phyloP scores from a whole-genome alignment of 2,888 invertebrate species.

The Drosophila acutilabella region DNA sequence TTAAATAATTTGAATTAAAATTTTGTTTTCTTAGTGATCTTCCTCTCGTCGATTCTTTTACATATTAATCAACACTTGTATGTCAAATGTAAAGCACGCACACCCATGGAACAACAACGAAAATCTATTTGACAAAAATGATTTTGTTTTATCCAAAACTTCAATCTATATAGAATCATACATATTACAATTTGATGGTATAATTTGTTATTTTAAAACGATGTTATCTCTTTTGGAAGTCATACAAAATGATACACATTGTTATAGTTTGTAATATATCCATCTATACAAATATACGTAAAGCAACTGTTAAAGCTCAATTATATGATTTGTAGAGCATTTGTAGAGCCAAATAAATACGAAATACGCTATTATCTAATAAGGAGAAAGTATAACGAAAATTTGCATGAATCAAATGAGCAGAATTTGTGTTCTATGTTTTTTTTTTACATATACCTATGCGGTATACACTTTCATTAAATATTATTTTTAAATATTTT shows the following conservation, averaged over 20 bases:
- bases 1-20: conserved; percentile 74
- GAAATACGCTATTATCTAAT: conserved; percentile 47
- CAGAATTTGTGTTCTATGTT: conserved; percentile 12
- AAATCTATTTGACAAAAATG: conserved; percentile 48
- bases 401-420: conserved; percentile 50
- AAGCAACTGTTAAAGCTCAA: conserved; percentile 63
- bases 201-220: conserved; percentile 28
- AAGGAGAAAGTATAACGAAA: conserved; percentile 25
- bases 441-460: conserved; percentile 17
- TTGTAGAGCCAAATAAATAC: conserved; percentile 44
- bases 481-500: conserved; percentile 43
- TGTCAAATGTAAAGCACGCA: conserved; percentile 69
- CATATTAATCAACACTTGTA: conserved; percentile 59
- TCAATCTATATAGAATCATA: conserved; percentile 33
- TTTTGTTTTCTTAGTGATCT: too few relatives aligned
- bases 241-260: conserved; percentile 29
- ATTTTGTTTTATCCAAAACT: conserved; percentile 21
- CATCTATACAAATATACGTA: conserved; percentile 23
- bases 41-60: neutral
- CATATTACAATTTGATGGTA: conserved; percentile 15
- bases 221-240: conserved; percentile 33
- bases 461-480: conserved; percentile 25
- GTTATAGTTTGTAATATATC: conserved; percentile 19
- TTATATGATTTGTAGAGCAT: conserved; percentile 55
- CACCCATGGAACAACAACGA: conserved; percentile 80